Percentiles rank a stretch among this genome's conserved stretches.
Evolutionary conservation across 2,113 vertebrate genomes (phyloP).

Genomic region (Pterocles gutturalis): DNA sequence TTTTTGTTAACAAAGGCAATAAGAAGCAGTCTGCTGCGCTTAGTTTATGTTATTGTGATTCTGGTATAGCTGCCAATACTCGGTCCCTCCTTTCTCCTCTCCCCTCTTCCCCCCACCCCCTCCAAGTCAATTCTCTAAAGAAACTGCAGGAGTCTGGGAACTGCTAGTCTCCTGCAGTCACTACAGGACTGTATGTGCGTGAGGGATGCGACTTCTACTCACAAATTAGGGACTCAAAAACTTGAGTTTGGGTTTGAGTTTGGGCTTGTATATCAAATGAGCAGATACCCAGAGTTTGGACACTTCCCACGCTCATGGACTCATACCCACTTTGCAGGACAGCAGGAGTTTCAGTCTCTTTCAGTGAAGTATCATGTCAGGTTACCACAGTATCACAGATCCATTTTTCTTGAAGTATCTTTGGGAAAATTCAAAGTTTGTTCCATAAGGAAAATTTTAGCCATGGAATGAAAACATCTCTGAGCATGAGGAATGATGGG

Average conservation of each 20-base stretch:
- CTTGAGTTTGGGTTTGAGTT: not conserved
- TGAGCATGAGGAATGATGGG: not conserved
- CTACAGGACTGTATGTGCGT: fast-evolving
- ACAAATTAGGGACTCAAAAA: not conserved
- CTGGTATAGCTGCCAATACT: constrained; percentile 6
- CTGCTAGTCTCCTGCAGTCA: not conserved
- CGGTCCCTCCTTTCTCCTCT: not conserved
- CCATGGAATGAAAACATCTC: not conserved
- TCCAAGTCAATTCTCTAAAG: not conserved
- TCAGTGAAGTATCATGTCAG: not conserved
- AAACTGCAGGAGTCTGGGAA: not conserved
- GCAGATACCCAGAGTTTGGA: not conserved
- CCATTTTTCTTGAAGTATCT: not conserved
- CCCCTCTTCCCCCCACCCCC: fast-evolving
- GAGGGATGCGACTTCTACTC: not conserved
- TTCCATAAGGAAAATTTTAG: not conserved
- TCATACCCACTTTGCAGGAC: not conserved
- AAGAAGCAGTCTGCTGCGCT: not conserved
- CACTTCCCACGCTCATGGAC: not conserved
- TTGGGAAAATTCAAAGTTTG: not conserved
- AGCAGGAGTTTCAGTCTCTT: not conserved
- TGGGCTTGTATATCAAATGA: not conserved
- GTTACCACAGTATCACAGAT: not conserved
- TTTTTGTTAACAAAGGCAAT: constrained; percentile 27
- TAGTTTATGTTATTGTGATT: constrained; percentile 1